Evolutionary conservation across 2,113 vertebrate species (phyloP).

Genomic region (Amazona guildingii): DNA sequence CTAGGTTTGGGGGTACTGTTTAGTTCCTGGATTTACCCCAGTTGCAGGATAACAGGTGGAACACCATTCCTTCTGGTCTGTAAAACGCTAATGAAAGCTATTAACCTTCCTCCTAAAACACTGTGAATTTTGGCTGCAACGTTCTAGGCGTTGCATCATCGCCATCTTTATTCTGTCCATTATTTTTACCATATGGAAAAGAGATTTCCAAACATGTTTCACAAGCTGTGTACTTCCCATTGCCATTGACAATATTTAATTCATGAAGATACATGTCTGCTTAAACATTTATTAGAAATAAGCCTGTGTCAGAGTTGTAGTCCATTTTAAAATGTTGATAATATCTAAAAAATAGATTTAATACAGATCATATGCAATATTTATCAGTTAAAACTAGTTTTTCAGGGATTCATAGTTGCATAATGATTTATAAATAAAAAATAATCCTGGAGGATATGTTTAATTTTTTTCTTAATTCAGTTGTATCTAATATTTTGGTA

Average conservation of each 20-base stretch:
- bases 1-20: neutral
- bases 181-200: neutral
- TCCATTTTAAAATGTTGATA: slow-evolving; percentile 31
- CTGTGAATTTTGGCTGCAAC: neutral
- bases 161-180: neutral
- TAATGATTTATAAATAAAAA: slow-evolving; percentile 60
- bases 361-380: slow-evolving; percentile 34
- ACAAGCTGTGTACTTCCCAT: neutral
- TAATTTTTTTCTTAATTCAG: neutral
- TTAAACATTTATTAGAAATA: slow-evolving; percentile 49
- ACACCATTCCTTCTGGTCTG: neutral
- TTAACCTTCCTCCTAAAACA: neutral
- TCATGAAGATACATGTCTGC: neutral
- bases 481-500: slow-evolving; percentile 41
- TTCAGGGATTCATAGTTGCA: slow-evolving; percentile 27
- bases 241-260: slow-evolving; percentile 13
- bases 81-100: neutral
- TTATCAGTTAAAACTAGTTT: slow-evolving; percentile 53
- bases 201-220: neutral
- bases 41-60: neutral
- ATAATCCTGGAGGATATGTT: slow-evolving; percentile 12
- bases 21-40: neutral
- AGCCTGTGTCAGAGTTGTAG: neutral
- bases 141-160: neutral
- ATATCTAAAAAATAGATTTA: slow-evolving; percentile 2